Evolutionary conservation across 2,888 invertebrate species (phyloP).

Genomic region (Parthenolecanium corni): DNA sequence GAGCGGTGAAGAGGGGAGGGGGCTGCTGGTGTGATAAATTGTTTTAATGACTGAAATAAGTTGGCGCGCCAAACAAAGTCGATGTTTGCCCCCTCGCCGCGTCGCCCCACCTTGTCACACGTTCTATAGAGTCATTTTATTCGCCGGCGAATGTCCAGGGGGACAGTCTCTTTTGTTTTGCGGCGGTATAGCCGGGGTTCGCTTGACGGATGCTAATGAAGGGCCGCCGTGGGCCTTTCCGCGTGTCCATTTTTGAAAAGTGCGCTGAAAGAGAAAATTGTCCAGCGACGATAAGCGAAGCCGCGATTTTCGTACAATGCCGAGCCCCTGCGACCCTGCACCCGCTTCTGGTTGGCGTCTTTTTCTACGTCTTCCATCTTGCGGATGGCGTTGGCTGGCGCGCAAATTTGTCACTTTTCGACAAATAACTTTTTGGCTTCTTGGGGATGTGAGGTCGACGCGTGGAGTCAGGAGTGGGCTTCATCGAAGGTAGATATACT

Average conservation of each 20-base stretch:
- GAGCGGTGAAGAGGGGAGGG: too few relatives aligned
- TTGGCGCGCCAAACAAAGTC: slow-evolving; percentile 11
- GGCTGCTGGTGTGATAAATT: slow-evolving; percentile 17
- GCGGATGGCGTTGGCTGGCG: not conserved
- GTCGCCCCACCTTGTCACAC: too few relatives aligned
- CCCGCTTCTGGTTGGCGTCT: not conserved
- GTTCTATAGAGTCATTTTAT: slow-evolving; percentile 24
- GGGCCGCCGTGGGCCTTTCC: slow-evolving; percentile 24
- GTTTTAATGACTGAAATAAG: slow-evolving; percentile 28
- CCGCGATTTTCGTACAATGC: not conserved
- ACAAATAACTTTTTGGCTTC: slow-evolving; percentile 6
- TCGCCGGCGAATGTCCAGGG: slow-evolving; percentile 22
- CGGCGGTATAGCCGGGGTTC: too few relatives aligned
- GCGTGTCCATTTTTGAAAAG: slow-evolving; percentile 3
- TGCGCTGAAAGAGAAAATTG: not conserved
- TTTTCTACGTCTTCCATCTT: not conserved
- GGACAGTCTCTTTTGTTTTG: slow-evolving; percentile 28
- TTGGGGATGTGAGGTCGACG: not conserved
- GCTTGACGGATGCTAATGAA: slow-evolving; percentile 28
- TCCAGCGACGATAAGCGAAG: not conserved
- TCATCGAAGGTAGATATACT: too few relatives aligned
- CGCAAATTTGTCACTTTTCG: slow-evolving; percentile 27
- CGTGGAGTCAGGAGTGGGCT: not conserved
- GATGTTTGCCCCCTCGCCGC: too few relatives aligned
- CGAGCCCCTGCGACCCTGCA: not conserved